Base-by-base conservation (phyloP, 2,888 invertebrate genomes). In the Silvanus unidentatus region DNA sequence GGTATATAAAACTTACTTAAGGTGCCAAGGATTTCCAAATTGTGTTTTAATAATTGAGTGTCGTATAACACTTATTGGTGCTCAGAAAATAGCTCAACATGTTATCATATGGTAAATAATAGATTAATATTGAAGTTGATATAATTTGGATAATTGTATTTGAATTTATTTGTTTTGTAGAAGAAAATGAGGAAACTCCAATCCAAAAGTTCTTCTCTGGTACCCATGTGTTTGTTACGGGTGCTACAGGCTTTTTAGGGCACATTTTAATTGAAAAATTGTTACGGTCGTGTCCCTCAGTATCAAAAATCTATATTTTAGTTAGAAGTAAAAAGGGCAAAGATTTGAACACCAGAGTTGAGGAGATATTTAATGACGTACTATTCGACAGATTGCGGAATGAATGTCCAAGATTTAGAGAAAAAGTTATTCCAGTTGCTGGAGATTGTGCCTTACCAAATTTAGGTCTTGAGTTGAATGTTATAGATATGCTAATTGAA, bases 291-390 rank as follows among this genome's bases (percentile, higher is more conserved):
- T 81, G 80, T 34, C 72, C 75, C 0, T 73, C 77, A 30, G 59
- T 80, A 4, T 71, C 73, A 22, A 71, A 73, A 10, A 70, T 81
- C 47, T 81, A 77, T 57, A 57, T 81, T 15, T 64, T 82, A 34
- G 70, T 81, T 13, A 68, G 82, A 39, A 64, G 71, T 22, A 82
- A 81, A 62, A 77, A 77, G 66, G 84, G 73, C 0, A 81, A 83
- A 62, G 79, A 81, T 53, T 74, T 81, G 34, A 77, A 79, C 53
- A 76, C 81, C 1, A 75, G 87, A 44, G 68, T 85, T 39, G 82
- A 82, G 8, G 79, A 81, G 53, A 74, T 86, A 11, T 82, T 86
- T 52, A 80, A 82, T 10, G 83, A 85, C 55, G 75, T 78, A 14
- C 80, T 83, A 1, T 84, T 82, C 57, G 70, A 73, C 1, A 69